Evolutionary conservation across 2,888 invertebrate genomes (phyloP).

Genomic region (Baccha elongata): DNA sequence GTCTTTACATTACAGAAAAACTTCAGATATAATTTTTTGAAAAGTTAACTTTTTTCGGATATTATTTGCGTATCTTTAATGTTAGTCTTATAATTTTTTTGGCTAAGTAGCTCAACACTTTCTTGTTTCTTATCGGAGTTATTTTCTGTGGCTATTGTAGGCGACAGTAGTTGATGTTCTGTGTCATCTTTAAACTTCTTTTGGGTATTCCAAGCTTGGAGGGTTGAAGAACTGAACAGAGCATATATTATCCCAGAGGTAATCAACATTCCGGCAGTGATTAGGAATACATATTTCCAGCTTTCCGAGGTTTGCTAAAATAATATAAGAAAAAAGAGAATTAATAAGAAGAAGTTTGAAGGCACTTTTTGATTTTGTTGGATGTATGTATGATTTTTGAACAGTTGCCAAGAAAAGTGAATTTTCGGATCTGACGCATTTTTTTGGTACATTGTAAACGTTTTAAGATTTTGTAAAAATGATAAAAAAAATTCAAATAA

Average conservation of each 20-base stretch:
- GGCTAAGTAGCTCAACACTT: not conserved
- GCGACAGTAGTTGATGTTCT: slow-evolving; percentile 76
- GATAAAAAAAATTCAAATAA: no score
- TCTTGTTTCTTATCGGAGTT: slow-evolving; percentile 7
- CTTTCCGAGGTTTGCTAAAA: slow-evolving; percentile 85
- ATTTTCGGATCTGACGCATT: no score
- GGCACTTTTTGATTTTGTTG: no score
- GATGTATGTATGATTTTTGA: no score
- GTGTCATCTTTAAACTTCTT: slow-evolving; percentile 74
- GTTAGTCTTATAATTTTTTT: not conserved
- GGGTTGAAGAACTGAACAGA: slow-evolving; percentile 84
- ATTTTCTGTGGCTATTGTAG: slow-evolving; percentile 23
- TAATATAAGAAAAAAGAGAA: slow-evolving; percentile 53
- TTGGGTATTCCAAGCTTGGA: slow-evolving; percentile 85
- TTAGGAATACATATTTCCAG: slow-evolving; percentile 86
- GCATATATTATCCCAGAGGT: slow-evolving; percentile 83
- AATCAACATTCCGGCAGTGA: slow-evolving; percentile 83
- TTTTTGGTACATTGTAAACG: no score
- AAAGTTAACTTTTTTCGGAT: no score
- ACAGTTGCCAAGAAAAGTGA: no score
- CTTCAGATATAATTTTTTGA: no score
- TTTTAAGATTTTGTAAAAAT: no score
- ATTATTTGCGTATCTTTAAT: not conserved
- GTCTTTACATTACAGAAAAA: no score
- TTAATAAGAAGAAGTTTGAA: not conserved